Evolutionary conservation across 2,888 invertebrate species (phyloP), one percentile per base, ranked within the genome.

Genomic region (Rosalia funebris): DNA sequence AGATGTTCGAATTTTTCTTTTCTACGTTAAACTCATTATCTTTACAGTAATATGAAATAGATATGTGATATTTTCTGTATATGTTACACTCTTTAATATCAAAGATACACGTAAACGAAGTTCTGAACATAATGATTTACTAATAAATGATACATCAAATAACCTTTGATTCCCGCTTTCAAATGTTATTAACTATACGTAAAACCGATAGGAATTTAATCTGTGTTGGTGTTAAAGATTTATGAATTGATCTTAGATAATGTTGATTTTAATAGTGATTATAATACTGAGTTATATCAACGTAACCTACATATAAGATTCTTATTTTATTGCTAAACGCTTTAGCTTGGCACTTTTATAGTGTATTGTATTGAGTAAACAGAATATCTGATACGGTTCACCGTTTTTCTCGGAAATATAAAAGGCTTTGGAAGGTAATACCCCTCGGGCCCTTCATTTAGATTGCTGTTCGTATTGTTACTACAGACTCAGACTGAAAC

Each of bases 221-320:
- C 20, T 37, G 47, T 12, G 48, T 48, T 37, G 48, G 48, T 37
- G 48, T 36, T n/a, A 12, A 48, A 48, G 48, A 48, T 48, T 48
- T 48, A 48, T 36, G 48, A 36, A 37, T 36, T 36, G 48, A 48
- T 48, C 48, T 37, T 36, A 48, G 36, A 48, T 48, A 48, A 48
- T 36, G 48, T 16, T 47, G 46, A 47, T 48, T 48, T 48, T 48
- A 48, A 48, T 37, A 48, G 48, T 48, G 48, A 48, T 48, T 48
- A 48, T 36, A 17, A 47, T 25, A 9, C 47, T 36, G n/a, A 36
- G 36, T 31, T 17, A 47, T 48, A 36, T 48, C 36, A 36, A 37
- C 48, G 37, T 48, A 48, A 48, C 48, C 48, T 48, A 48, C 48
- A 48, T 44, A 44, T 37, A 37, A 48, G 48, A 48, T 48, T 48